phyloP scores from a whole-genome alignment of 2,113 vertebrate species.

The Elachura formosa region DNA sequence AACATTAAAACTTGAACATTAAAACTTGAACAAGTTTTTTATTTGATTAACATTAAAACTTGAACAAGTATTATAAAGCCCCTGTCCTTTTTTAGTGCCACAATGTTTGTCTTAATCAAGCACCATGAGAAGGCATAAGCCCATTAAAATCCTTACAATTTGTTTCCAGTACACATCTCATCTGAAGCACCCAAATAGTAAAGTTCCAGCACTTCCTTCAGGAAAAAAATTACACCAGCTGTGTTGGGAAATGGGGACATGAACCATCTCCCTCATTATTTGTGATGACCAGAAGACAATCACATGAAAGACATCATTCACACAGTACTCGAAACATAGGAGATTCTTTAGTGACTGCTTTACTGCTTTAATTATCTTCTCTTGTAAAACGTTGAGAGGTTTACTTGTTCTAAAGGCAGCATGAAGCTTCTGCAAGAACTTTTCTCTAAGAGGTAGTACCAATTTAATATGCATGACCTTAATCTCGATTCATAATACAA shows the following conservation, averaged over 20 bases:
- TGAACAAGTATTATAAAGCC: background rate
- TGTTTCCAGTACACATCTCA: background rate
- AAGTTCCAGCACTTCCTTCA: background rate
- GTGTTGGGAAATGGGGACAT: background rate
- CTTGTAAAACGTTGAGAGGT: background rate
- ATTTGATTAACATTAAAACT: background rate
- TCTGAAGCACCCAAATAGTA: background rate
- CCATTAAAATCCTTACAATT: background rate
- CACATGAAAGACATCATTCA: background rate
- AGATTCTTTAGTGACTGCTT: background rate
- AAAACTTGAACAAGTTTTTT: too few species aligned
- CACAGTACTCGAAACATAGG: background rate
- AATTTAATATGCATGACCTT: background rate
- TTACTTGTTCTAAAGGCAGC: background rate
- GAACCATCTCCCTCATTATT: background rate
- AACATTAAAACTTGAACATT: too few species aligned
- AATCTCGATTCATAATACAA: background rate
- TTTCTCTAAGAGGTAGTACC: background rate
- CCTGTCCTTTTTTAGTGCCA: background rate
- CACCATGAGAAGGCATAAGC: background rate
- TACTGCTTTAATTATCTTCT: background rate
- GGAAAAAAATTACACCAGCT: background rate
- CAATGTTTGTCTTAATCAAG: background rate
- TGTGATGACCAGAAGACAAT: background rate
- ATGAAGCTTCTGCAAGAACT: background rate